Percentiles rank a stretch among this genome's conserved stretches.
These are phyloP conservation scores for Caenorhabditis sinica DNA, from an alignment of 2,888 invertebrate genomes.

Conservation along the genomic window DNA sequence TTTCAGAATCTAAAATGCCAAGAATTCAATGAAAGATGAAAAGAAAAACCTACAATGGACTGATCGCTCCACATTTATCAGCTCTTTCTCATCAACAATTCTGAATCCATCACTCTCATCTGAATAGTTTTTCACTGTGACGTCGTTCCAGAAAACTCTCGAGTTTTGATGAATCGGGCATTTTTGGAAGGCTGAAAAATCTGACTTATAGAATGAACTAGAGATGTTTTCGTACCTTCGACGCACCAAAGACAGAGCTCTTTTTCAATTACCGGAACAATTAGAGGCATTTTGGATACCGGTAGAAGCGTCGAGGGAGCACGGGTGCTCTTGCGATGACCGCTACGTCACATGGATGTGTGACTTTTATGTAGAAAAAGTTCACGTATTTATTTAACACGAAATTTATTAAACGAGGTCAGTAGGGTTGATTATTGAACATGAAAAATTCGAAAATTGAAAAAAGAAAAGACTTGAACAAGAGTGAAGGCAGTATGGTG, in stretches of 20 bases:
- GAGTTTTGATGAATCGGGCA: constrained; percentile 29
- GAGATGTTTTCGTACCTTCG: too few species aligned
- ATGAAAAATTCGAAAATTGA: constrained; percentile 28
- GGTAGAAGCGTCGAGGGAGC: neutral
- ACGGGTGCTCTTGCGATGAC: neutral
- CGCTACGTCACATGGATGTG: neutral
- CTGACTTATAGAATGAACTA: too few species aligned
- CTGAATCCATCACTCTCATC: constrained; percentile 45
- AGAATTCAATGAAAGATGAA: neutral
- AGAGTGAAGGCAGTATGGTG: constrained; percentile 2
- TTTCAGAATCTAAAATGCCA: constrained; percentile 29
- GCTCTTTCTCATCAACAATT: constrained; percentile 37
- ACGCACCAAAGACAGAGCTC: neutral
- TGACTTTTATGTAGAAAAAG: neutral
- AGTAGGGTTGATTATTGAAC: constrained; percentile 24
- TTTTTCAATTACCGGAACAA: constrained; percentile 10
- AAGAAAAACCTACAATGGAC: constrained; percentile 18
- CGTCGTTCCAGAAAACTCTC: constrained; percentile 50
- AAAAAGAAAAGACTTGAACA: neutral
- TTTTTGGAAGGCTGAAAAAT: constrained; percentile 30
- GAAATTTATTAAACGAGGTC: constrained; percentile 30
- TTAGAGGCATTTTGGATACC: constrained; percentile 11
- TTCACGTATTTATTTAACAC: constrained; percentile 32
- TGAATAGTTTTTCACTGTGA: constrained; percentile 27
- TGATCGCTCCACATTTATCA: constrained; percentile 42